phyloP scores from a whole-genome alignment of 1,140 invertebrate genomes.

The Drosophila ironensis region DNA sequence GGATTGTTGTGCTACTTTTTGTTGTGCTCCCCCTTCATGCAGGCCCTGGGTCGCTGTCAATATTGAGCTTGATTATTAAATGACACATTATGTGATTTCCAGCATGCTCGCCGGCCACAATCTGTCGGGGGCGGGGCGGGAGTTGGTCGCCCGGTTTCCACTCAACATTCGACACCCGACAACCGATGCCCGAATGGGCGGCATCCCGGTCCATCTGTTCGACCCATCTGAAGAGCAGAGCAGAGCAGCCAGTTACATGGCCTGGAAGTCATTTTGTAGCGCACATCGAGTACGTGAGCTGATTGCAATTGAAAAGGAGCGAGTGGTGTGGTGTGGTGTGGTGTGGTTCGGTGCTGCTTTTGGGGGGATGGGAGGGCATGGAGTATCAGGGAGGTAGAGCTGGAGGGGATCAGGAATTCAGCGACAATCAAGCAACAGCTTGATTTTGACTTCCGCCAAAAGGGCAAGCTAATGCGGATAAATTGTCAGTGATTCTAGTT shows the following conservation, averaged over 20 bases:
- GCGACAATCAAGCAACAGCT: not conserved
- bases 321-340: not conserved
- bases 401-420: not conserved
- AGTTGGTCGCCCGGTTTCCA: slow-evolving; percentile 23
- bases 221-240: slow-evolving; percentile 23
- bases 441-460: not conserved
- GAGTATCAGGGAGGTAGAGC: not conserved
- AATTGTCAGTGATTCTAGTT: too few species aligned
- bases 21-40: slow-evolving; percentile 7
- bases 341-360: too few species aligned
- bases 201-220: slow-evolving; percentile 28
- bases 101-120: slow-evolving; percentile 56
- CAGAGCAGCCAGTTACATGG: slow-evolving; percentile 68
- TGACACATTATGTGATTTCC: slow-evolving; percentile 80
- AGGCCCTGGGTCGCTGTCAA: slow-evolving; percentile 57
- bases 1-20: slow-evolving; percentile 63
- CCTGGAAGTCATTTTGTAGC: slow-evolving; percentile 74
- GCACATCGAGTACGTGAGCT: slow-evolving; percentile 69
- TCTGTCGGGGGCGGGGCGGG: not conserved
- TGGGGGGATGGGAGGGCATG: not conserved
- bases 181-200: slow-evolving; percentile 49
- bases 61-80: slow-evolving; percentile 81
- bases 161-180: slow-evolving; percentile 62
- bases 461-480: too few species aligned
- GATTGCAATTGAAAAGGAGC: slow-evolving; percentile 1